Evolutionary conservation across 2,797 vertebrate genomes (phyloP).

Genomic region (Notoglanidium macrostoma): DNA sequence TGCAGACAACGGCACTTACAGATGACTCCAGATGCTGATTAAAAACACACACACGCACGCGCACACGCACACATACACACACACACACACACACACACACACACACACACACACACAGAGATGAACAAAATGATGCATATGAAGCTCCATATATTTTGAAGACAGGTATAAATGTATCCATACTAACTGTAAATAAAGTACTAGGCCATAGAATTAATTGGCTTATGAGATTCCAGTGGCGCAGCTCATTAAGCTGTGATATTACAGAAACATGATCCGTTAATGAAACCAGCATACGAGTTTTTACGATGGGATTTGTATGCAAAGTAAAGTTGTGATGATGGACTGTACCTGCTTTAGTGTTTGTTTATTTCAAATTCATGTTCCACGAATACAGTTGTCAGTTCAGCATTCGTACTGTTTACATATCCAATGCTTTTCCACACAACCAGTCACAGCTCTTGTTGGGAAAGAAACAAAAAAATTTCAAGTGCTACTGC

Average conservation of each 20-base stretch:
- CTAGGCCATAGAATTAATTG: slow-evolving; percentile 23
- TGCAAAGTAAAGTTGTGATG: background rate
- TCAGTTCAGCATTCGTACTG: background rate
- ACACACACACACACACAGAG: background rate
- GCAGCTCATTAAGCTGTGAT: slow-evolving; percentile 24
- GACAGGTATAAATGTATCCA: slow-evolving; percentile 20
- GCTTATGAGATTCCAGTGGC: background rate
- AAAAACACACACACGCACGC: slow-evolving; percentile 45
- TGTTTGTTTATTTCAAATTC: background rate
- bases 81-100: background rate
- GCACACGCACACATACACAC: slow-evolving; percentile 7
- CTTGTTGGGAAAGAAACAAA: background rate
- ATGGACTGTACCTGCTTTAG: background rate
- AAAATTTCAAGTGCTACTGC: slow-evolving; percentile 19
- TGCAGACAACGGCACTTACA: slow-evolving; percentile 68
- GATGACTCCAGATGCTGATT: slow-evolving; percentile 63
- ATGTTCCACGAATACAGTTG: background rate
- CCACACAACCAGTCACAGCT: background rate
- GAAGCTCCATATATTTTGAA: slow-evolving; percentile 19
- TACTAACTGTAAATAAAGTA: slow-evolving; percentile 2
- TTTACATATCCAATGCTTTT: background rate
- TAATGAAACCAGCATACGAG: slow-evolving; percentile 23
- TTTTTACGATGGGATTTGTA: background rate
- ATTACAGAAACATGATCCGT: slow-evolving; percentile 11
- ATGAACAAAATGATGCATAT: slow-evolving; percentile 27